Conservation (phyloP, 2,113 vertebrate genomes). For the Pelecanus crispus region DNA sequence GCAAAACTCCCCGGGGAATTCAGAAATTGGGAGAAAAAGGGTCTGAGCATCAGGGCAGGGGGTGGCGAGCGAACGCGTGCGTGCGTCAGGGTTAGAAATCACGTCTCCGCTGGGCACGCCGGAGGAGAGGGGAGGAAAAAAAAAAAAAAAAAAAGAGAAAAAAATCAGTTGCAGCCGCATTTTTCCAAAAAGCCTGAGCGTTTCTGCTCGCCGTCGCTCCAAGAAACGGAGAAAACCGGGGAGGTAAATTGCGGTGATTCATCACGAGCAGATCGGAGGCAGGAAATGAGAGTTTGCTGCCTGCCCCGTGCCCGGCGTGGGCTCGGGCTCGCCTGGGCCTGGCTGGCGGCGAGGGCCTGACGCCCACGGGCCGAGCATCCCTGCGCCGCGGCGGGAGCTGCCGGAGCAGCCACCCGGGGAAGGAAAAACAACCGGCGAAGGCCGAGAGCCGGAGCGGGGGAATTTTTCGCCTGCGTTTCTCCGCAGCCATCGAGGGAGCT, state of each 20-base stretch:
- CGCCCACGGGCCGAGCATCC: not conserved
- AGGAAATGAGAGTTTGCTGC: slow-evolving; percentile 7
- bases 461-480: not conserved
- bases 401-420: not conserved
- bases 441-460: not conserved
- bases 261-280: slow-evolving; percentile 41
- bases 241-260: slow-evolving; percentile 50
- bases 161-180: not conserved
- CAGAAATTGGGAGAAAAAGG: not conserved
- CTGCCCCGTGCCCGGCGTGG: slow-evolving; percentile 29
- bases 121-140: fast-evolving
- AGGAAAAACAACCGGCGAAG: not conserved
- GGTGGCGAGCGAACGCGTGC: not conserved
- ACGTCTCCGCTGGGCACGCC: not conserved
- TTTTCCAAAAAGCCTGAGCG: not conserved
- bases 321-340: not conserved
- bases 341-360: not conserved
- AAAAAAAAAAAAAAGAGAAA: not conserved
- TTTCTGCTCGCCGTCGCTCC: not conserved
- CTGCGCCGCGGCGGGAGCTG: not conserved
- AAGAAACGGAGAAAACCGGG: not conserved
- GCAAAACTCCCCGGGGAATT: not conserved
- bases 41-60: not conserved
- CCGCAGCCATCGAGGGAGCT: not conserved
- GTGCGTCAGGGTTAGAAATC: not conserved